Conservation (phyloP, 2,113 vertebrate genomes). For the Ceuthmochares aereus region DNA sequence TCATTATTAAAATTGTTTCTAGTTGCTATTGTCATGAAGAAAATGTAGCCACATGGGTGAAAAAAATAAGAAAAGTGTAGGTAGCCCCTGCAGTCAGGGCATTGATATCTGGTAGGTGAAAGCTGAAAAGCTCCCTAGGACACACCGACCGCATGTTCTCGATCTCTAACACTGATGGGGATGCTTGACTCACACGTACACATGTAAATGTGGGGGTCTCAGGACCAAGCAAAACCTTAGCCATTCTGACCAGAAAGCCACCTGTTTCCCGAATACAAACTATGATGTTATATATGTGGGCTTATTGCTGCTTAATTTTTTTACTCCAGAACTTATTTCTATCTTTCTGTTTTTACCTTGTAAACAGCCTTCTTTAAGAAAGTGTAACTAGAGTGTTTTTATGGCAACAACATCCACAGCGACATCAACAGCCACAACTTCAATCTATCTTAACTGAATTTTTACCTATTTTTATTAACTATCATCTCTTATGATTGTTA, state of each 20-base stretch:
- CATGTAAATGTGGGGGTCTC: not conserved
- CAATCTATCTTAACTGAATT: not conserved
- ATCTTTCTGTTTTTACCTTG: not conserved
- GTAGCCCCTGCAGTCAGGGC: accelerated
- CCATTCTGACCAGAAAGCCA: not conserved
- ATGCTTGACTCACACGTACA: not conserved
- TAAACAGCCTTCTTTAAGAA: not conserved
- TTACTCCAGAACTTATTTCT: not conserved
- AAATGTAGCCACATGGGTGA: not conserved
- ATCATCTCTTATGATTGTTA: not conserved
- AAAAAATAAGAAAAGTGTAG: not conserved
- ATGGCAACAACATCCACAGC: not conserved
- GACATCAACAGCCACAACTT: not conserved
- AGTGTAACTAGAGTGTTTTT: not conserved
- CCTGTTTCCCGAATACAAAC: not conserved
- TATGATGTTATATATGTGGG: accelerated
- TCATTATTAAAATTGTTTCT: not conserved
- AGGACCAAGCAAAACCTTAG: not conserved
- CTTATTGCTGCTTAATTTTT: not conserved
- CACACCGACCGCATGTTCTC: not conserved
- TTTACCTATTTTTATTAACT: not conserved
- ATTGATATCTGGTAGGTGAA: accelerated
- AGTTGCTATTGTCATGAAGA: not conserved
- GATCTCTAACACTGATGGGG: accelerated
- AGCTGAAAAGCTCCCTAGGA: not conserved